A percentile compares a stretch with the other conserved stretches of the same genome.
Evolutionary conservation across 2,797 vertebrate species (phyloP).

Genomic region (Syngnathus rostellatus): DNA sequence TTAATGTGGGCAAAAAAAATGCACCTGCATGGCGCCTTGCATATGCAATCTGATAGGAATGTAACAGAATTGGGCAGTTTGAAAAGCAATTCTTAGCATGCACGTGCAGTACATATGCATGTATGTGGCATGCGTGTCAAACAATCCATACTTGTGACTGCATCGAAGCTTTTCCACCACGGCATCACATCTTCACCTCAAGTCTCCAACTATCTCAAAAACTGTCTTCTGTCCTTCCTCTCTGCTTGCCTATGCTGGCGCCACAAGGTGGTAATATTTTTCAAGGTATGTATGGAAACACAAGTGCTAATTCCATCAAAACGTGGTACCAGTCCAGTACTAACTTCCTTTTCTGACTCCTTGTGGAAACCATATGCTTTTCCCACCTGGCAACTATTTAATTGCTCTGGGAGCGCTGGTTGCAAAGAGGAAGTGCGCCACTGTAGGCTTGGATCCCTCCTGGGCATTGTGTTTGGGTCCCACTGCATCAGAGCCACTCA

Average conservation of each 20-base stretch:
- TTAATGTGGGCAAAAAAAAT: slow-evolving; percentile 4
- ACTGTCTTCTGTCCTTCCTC: slow-evolving; percentile 67
- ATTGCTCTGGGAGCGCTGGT: slow-evolving; percentile 12
- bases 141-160: slow-evolving; percentile 15
- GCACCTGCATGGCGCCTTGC: slow-evolving; percentile 12
- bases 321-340: slow-evolving; percentile 7
- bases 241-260: slow-evolving; percentile 62
- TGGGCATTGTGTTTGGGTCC: not conserved
- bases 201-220: slow-evolving; percentile 48
- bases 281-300: slow-evolving; percentile 70
- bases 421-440: slow-evolving; percentile 8
- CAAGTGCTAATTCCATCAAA: slow-evolving; percentile 22
- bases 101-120: slow-evolving; percentile 2
- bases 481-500: not conserved
- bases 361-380: slow-evolving; percentile 13
- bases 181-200: slow-evolving; percentile 4
- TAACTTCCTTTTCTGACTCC: slow-evolving; percentile 20
- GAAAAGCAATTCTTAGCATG: not conserved
- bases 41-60: not conserved
- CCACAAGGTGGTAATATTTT: slow-evolving; percentile 74
- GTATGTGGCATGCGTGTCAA: not conserved
- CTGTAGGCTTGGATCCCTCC: not conserved
- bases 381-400: slow-evolving; percentile 12
- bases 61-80: slow-evolving; percentile 8
- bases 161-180: slow-evolving; percentile 9